Conservation (phyloP, 2,888 invertebrate genomes). For the Apamea epomidion region DNA sequence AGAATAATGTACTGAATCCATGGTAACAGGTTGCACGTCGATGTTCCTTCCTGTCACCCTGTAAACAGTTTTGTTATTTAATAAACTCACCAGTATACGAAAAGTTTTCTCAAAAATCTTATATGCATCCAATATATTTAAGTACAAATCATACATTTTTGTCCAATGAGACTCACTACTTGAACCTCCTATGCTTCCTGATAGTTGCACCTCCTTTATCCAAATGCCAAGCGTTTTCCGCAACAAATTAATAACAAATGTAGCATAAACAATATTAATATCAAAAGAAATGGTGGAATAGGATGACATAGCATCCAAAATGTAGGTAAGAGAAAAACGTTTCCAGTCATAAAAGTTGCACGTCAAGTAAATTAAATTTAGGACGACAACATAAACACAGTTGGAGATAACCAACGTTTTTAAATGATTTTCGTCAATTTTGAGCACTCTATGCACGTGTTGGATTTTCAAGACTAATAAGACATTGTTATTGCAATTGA, state of each 20-base stretch:
- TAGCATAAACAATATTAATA: slow-evolving; percentile 34
- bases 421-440: slow-evolving; percentile 9
- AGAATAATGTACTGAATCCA: no score
- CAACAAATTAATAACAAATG: slow-evolving; percentile 32
- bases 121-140: slow-evolving; percentile 32
- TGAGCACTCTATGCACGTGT: slow-evolving; percentile 19
- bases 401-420: slow-evolving; percentile 9
- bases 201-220: slow-evolving; percentile 15
- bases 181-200: neutral
- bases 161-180: slow-evolving; percentile 14
- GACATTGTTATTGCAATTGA: slow-evolving; percentile 15
- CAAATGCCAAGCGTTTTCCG: slow-evolving; percentile 6
- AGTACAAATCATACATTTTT: slow-evolving; percentile 18
- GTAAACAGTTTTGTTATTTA: neutral
- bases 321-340: neutral
- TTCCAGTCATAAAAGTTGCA: neutral
- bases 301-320: neutral
- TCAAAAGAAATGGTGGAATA: slow-evolving; percentile 36
- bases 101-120: slow-evolving; percentile 37
- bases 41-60: neutral
- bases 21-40: no score
- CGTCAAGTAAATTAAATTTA: slow-evolving; percentile 20
- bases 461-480: slow-evolving; percentile 37
- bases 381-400: slow-evolving; percentile 9
- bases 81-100: slow-evolving; percentile 33